Evolutionary conservation across 2,888 invertebrate genomes (phyloP), one percentile per base, ranked within the genome.

Genomic region (Oscheius sp.): DNA sequence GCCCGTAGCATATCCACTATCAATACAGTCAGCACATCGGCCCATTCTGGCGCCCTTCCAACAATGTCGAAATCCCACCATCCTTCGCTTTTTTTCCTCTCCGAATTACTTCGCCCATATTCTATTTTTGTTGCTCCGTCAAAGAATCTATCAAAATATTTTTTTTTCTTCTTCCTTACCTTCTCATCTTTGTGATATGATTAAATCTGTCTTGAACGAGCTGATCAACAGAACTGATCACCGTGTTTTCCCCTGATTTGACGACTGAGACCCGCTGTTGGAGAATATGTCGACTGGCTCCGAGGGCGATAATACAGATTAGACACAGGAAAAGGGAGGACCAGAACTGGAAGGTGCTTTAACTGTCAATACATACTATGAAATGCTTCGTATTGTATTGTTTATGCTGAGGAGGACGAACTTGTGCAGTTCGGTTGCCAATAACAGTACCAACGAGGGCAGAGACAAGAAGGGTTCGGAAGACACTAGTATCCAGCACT

Each of bases 1-100:
- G 74, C 71, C 14, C 72, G 66, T 6, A 77, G 57, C 12, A 77
- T 57, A 44, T 77, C 77, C 14, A 77, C 70, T 12, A 74, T 51
- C 41, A 77, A 68, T 1, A 72, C 71, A 9, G 71, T 69, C 0
- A 68, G 44, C 22, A 72, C 38, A 41, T 73, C 74, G 41, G 72
- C 68, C 76, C 74, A 71, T 12, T 14, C 45, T 5, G 71, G 59
- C 12, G 61, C 51, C 1, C 41, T 28, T 6, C 22, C 28, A 38
- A 50, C 57, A 14, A 45, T n/a, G 47, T 62, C 62, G 12, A 62
- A 32, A 14, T 62, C 62, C 62, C 64, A 59, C 44, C 41, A 64
- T 14, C 30, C 17, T 36, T 41, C 20, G n/a, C 41, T 14, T 12
- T 41, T 20, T 20, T 17, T 41, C 41, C 20, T 17, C 41, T 17